phyloP scores from a whole-genome alignment of 1,140 invertebrate genomes.

The Monochamus saltuarius region DNA sequence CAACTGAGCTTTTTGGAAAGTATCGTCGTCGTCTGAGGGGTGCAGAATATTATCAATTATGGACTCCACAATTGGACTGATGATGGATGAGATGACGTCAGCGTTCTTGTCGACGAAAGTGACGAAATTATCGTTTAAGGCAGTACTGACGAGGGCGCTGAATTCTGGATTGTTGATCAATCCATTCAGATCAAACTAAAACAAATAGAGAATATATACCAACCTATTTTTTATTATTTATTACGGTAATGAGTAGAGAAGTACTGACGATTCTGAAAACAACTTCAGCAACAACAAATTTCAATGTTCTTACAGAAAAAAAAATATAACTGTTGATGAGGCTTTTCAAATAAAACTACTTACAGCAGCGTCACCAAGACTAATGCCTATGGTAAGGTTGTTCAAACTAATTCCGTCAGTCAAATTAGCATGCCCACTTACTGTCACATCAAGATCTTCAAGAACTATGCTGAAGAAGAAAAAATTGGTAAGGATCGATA shows the following conservation, averaged over 20 bases:
- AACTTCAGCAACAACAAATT: too few relatives aligned
- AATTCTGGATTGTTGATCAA: constrained; percentile 20
- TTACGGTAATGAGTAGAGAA: too few relatives aligned
- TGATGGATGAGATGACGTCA: background rate
- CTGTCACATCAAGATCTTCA: constrained; percentile 1
- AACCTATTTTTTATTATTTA: background rate
- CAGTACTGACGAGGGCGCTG: constrained; percentile 9
- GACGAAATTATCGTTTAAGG: constrained; percentile 15
- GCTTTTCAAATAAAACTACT: too few relatives aligned
- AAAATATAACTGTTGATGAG: too few relatives aligned
- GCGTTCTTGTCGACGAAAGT: constrained; percentile 13
- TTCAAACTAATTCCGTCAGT: constrained; percentile 5
- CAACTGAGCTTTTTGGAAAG: too few relatives aligned
- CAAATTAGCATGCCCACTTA: constrained; percentile 4
- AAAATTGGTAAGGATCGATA: background rate
- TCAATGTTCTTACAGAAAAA: too few relatives aligned
- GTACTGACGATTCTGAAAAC: too few relatives aligned
- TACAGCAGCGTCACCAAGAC: constrained; percentile 12
- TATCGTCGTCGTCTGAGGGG: too few relatives aligned
- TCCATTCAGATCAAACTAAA: constrained; percentile 19
- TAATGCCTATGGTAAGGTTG: constrained; percentile 2
- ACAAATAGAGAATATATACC: constrained; percentile 10
- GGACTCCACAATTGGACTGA: constrained; percentile 9
- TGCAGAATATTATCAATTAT: constrained; percentile 6
- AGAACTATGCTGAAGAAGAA: constrained; percentile 7